Percentiles rank a stretch among this genome's conserved stretches.
These are phyloP conservation scores for Anas capensis DNA, from an alignment of 2,797 vertebrate genomes.

Conservation along the genomic window DNA sequence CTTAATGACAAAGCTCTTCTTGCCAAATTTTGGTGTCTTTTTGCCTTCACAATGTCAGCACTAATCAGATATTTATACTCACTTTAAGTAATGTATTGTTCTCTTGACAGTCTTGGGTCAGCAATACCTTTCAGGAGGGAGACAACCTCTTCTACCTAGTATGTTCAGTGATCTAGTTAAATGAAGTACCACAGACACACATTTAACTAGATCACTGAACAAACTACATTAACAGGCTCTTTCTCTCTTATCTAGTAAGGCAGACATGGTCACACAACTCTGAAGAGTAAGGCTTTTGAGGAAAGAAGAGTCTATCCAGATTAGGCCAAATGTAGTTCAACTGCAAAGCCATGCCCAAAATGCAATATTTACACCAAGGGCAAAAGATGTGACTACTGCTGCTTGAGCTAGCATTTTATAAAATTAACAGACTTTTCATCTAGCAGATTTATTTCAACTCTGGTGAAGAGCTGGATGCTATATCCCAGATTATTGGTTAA, in stretches of 20 bases:
- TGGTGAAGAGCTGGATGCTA: background rate
- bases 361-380: background rate
- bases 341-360: background rate
- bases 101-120: background rate
- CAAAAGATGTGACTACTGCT: background rate
- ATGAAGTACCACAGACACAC: background rate
- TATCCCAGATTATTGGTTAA: background rate
- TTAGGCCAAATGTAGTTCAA: background rate
- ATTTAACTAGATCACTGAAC: background rate
- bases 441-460: background rate
- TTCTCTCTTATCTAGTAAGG: background rate
- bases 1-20: slow-evolving; percentile 24
- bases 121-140: background rate
- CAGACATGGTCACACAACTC: background rate
- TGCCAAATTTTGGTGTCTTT: slow-evolving; percentile 12
- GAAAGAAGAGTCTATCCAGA: background rate
- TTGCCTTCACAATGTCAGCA: slow-evolving; percentile 3
- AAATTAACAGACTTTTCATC: background rate
- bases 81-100: background rate
- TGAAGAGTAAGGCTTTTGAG: background rate
- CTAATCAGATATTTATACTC: background rate
- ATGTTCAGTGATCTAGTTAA: background rate
- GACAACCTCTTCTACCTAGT: background rate
- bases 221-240: background rate
- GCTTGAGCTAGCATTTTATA: background rate